Conservation (phyloP, 2,113 vertebrate genomes). For the Triplophysa tibetana region DNA sequence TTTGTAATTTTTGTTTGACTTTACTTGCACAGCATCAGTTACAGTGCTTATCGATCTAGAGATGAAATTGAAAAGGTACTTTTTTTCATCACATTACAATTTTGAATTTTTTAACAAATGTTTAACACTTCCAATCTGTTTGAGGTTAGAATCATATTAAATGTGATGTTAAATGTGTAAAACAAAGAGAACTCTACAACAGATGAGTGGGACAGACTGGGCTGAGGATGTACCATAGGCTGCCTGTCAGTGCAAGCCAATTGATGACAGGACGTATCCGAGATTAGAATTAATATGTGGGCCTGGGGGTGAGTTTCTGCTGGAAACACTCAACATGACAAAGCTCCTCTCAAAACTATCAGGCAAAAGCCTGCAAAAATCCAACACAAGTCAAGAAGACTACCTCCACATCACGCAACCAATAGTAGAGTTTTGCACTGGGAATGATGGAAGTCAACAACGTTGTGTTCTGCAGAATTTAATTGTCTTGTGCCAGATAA, state of each 20-base stretch:
- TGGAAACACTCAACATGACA: slow-evolving; percentile 37
- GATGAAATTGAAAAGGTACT: too few species aligned
- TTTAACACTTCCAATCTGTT: not conserved
- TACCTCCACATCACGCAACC: not conserved
- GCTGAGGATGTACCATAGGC: slow-evolving; percentile 11
- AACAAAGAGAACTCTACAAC: not conserved
- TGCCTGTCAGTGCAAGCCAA: slow-evolving; percentile 22
- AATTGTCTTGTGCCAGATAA: too few species aligned
- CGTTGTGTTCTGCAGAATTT: not conserved
- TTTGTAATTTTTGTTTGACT: not conserved
- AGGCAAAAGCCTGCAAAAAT: not conserved
- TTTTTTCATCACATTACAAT: too few species aligned
- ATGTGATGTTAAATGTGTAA: not conserved
- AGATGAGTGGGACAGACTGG: slow-evolving; percentile 17
- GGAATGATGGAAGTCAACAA: not conserved
- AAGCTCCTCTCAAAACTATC: slow-evolving; percentile 18
- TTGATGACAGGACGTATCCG: slow-evolving; percentile 24
- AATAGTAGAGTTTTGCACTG: not conserved
- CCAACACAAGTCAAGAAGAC: not conserved
- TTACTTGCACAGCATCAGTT: not conserved
- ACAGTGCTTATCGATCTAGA: too few species aligned
- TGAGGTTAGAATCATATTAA: not conserved
- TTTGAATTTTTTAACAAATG: not conserved
- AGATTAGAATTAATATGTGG: slow-evolving; percentile 27
- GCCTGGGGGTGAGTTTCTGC: slow-evolving; percentile 9